Percentiles rank a stretch among this genome's conserved stretches.
Evolutionary conservation across 2,797 vertebrate species (phyloP).

Genomic region (Chlorospingus flavigularis): DNA sequence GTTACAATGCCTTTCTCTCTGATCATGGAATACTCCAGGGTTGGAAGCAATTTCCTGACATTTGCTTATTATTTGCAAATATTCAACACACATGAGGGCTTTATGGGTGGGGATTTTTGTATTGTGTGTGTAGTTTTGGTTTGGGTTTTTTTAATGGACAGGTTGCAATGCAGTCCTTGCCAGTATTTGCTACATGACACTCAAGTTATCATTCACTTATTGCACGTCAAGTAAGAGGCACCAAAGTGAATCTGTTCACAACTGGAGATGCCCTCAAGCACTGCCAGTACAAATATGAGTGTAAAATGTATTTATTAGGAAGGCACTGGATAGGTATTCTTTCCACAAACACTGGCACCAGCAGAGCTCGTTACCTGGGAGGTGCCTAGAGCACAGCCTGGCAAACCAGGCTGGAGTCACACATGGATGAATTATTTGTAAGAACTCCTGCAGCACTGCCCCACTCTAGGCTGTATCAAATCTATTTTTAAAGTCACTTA

Average conservation of each 20-base stretch:
- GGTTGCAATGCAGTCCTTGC: neutral
- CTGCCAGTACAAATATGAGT: neutral
- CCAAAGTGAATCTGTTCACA: neutral
- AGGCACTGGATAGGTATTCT: neutral
- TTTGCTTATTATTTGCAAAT: constrained; percentile 14
- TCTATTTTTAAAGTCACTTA: constrained; percentile 66
- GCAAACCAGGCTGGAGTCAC: constrained; percentile 2
- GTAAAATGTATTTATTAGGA: neutral
- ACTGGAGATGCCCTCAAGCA: neutral
- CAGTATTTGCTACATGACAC: neutral
- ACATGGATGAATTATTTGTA: constrained; percentile 28
- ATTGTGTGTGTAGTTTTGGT: neutral
- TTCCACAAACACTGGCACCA: neutral
- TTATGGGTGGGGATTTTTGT: neutral
- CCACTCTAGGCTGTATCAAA: neutral
- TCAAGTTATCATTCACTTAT: neutral
- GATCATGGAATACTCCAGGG: neutral
- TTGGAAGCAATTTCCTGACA: neutral
- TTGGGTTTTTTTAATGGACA: neutral
- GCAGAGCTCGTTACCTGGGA: neutral
- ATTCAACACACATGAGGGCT: neutral
- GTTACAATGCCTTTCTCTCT: constrained; percentile 8
- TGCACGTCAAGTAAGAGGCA: neutral
- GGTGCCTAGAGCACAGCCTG: neutral
- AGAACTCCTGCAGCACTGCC: constrained; percentile 13